Conservation (phyloP, 1,140 invertebrate genomes). For the Melitaea cinxia region DNA sequence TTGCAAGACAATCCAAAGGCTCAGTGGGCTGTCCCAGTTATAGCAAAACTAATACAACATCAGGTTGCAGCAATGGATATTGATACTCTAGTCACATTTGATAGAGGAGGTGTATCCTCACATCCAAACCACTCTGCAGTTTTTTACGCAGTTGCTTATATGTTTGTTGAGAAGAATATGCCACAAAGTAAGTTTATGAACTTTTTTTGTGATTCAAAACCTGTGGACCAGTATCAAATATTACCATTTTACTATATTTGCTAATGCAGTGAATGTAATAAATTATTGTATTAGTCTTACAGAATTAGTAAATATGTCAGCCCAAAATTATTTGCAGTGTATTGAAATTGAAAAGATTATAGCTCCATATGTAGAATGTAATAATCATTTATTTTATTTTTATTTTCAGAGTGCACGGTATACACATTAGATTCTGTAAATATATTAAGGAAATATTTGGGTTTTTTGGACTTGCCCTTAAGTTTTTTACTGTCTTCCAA, state of each 20-base stretch:
- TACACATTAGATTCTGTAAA: slow-evolving; percentile 92
- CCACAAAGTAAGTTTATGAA: slow-evolving; percentile 79
- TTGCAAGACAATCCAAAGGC: slow-evolving; percentile 89
- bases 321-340: no score
- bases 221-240: background rate
- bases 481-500: slow-evolving; percentile 88
- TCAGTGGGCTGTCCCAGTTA: slow-evolving; percentile 88
- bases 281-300: no score
- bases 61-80: slow-evolving; percentile 89
- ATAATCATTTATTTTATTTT: background rate
- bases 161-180: slow-evolving; percentile 88
- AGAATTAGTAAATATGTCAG: no score
- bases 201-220: no score
- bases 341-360: no score
- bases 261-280: no score
- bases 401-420: slow-evolving; percentile 88
- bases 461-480: slow-evolving; percentile 90
- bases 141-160: slow-evolving; percentile 89
- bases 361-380: no score
- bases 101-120: slow-evolving; percentile 93
- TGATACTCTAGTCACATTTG: slow-evolving; percentile 95
- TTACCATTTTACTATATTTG: no score
- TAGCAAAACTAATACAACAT: slow-evolving; percentile 88
- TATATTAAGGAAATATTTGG: slow-evolving; percentile 93
- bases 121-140: slow-evolving; percentile 95